Percentiles rank a stretch among this genome's conserved stretches.
Conservation (phyloP, 2,888 invertebrate genomes). For the Drosophila anomelani region DNA sequence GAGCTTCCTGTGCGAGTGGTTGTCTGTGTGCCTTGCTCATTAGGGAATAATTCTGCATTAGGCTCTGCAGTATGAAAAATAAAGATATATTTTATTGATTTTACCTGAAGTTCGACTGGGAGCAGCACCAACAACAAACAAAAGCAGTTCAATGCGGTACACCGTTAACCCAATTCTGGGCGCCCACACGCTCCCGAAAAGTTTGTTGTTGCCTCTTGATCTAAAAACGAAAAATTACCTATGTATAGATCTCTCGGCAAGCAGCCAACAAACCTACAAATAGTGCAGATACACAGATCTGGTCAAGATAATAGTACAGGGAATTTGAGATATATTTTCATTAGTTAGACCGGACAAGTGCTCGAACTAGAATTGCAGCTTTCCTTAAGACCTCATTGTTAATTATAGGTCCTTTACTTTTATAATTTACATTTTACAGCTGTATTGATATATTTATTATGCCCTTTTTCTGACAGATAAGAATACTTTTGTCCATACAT, state of each 20-base stretch:
- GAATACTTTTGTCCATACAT: background rate
- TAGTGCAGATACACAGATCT: constrained; percentile 13
- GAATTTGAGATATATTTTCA: background rate
- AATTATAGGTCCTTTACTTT: background rate
- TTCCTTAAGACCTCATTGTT: background rate
- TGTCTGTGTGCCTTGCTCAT: constrained; percentile 58
- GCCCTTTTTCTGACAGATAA: background rate
- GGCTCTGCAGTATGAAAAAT: constrained; percentile 36
- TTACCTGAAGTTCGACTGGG: constrained; percentile 62
- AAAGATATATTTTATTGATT: constrained; percentile 60
- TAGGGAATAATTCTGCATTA: constrained; percentile 71
- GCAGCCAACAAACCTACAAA: constrained; percentile 41
- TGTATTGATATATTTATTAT: background rate
- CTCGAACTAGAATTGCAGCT: background rate
- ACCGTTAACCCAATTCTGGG: constrained; percentile 67
- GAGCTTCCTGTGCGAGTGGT: constrained; percentile 67
- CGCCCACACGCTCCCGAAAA: constrained; percentile 42
- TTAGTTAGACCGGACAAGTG: background rate
- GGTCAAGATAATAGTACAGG: background rate
- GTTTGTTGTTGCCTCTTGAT: constrained; percentile 55
- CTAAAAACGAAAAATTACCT: constrained; percentile 45
- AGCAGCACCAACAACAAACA: constrained; percentile 20
- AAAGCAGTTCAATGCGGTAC: constrained; percentile 32
- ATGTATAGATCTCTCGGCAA: constrained; percentile 56
- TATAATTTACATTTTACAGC: background rate